Evolutionary conservation across 2,797 vertebrate species (phyloP), one percentile per base, ranked within the genome.

Genomic region (Bradypodion ventrale): DNA sequence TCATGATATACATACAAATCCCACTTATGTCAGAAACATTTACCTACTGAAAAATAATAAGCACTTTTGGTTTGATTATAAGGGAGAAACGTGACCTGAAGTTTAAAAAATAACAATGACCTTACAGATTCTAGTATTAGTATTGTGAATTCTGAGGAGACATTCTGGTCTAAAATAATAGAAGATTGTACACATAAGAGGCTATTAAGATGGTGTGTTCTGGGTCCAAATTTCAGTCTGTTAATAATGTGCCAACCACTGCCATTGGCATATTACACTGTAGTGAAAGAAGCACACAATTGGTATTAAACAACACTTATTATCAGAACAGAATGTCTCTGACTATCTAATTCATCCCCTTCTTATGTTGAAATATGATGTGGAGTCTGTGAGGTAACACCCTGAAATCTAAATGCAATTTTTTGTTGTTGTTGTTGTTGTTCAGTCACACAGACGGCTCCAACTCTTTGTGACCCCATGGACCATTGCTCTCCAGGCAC

Each of bases 51-150:
- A 81, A 84, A 76, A 42, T 32, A 56, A 46, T 37, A 56, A 49
- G 6, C 16, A 15, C 52, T 40, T 76, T 49, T 35, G 49, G 78
- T 37, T 83, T 83, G 1, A 1, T 44, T 13, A 35, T 59, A 35
- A 75, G 65, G 84, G 87, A 70, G 68, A 4, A 82, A 4, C 1
- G 0, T 7, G 76, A 78, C 75, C 63, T 78, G 49, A 68, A 27
- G 68, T 66, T 25, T 82, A 4, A 80, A 88, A 80, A 80, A 69
- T 80, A 80, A n/a, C 3, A 78, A 25, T 68, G 8, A 78, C 60
- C 44, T 78, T 40, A 63, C 10, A 65, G 76, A 74, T 73, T 76
- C 49, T 80, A 75, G 32, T 56, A 65, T 23, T 75, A 32, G 80
- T 75, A 62, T 23, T 80, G 13, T 85, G 81, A 81, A 76, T 27